Percentiles rank a stretch among this genome's conserved stretches.
phyloP scores from a whole-genome alignment of 2,888 invertebrate genomes.

The Allacma fusca region DNA sequence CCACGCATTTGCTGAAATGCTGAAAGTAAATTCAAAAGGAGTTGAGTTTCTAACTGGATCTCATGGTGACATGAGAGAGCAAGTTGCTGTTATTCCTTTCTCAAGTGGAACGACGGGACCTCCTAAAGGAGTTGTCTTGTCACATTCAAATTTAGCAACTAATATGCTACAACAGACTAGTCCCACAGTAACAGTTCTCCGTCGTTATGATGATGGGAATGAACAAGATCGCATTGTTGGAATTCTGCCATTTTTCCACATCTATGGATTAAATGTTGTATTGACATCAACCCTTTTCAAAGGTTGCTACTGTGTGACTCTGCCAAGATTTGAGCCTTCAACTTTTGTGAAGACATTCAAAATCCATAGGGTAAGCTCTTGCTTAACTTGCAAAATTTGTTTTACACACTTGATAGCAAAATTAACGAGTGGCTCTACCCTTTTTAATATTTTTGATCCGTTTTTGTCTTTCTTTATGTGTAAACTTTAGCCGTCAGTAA shows the following conservation, averaged over 20 bases:
- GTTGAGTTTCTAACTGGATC: conserved; percentile 2
- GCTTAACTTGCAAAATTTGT: not conserved
- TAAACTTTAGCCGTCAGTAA: conserved; percentile 47
- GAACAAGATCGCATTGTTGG: conserved; percentile 54
- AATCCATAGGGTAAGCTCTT: conserved; percentile 67
- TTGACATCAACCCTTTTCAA: conserved; percentile 70
- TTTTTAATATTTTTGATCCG: not conserved
- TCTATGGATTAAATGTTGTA: conserved; percentile 77
- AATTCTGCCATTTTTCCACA: conserved; percentile 65
- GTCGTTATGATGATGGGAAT: conserved; percentile 37
- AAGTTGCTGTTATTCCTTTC: conserved; percentile 31
- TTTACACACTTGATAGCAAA: not conserved
- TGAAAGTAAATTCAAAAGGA: conserved; percentile 32
- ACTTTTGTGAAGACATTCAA: conserved; percentile 74
- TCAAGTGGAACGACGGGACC: conserved; percentile 67
- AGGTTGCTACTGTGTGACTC: conserved; percentile 73
- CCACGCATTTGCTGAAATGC: conserved; percentile 57
- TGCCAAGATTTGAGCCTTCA: conserved; percentile 77
- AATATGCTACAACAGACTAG: conserved; percentile 42
- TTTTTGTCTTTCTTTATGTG: too few species aligned
- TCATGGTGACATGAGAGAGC: conserved; percentile 13
- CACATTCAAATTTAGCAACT: conserved; percentile 53
- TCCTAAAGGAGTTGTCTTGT: conserved; percentile 79
- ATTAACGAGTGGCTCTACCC: too few species aligned
- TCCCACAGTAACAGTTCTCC: not conserved